Evolutionary conservation across 1,140 invertebrate genomes (phyloP).

Genomic region (Saxidomus purpurata): DNA sequence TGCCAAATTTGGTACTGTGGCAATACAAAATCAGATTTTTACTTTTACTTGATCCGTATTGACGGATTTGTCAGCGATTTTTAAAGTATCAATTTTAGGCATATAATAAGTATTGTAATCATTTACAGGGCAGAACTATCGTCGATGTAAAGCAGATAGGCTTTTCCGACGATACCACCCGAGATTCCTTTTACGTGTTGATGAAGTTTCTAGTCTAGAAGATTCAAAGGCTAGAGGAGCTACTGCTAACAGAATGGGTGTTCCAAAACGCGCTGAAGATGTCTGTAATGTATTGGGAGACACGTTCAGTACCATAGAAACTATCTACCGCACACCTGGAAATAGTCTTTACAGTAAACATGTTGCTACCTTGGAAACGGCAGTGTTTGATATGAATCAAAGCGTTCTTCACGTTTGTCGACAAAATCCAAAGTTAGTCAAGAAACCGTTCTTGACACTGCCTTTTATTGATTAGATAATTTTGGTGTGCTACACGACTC

Average conservation of each 20-base stretch:
- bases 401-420: neutral
- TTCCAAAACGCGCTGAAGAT: neutral
- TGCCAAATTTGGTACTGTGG: too few relatives aligned
- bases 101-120: too few relatives aligned
- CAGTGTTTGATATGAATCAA: slow-evolving; percentile 13
- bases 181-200: neutral
- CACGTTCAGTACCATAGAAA: neutral
- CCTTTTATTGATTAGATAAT: slow-evolving; percentile 22
- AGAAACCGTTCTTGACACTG: neutral
- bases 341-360: neutral
- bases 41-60: too few relatives aligned
- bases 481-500: too few relatives aligned
- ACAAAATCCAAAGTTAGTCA: neutral
- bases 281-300: slow-evolving; percentile 14
- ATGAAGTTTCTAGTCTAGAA: neutral
- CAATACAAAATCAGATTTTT: too few relatives aligned
- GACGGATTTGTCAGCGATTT: too few relatives aligned
- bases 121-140: neutral
- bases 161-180: neutral
- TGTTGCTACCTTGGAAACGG: neutral
- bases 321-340: neutral
- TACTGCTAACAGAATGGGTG: neutral
- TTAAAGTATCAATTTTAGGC: too few relatives aligned
- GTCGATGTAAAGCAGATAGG: neutral
- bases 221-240: slow-evolving; percentile 10